Evolutionary conservation across 2,113 vertebrate genomes (phyloP).

Genomic region (Sinocyclocheilus grahami): DNA sequence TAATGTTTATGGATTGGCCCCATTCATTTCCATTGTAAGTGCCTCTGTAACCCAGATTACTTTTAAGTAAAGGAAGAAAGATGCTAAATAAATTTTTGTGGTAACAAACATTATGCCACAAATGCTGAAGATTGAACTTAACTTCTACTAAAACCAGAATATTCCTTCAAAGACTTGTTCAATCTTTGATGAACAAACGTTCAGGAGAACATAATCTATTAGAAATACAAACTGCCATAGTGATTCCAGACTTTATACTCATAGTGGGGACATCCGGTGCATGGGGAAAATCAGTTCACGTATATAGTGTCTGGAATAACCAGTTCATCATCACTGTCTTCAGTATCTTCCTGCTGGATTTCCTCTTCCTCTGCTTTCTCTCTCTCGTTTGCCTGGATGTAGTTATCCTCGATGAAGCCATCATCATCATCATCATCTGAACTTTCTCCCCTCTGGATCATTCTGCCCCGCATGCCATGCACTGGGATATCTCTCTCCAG

Average conservation of each 20-base stretch:
- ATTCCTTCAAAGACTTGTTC: not conserved
- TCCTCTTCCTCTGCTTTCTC: conserved; percentile 63
- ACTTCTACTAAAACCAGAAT: not conserved
- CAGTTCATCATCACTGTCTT: conserved; percentile 69
- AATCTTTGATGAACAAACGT: not conserved
- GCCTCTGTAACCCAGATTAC: not conserved
- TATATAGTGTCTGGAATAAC: not conserved
- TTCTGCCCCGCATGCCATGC: conserved; percentile 41
- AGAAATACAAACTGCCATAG: not conserved
- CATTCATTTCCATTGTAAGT: not conserved
- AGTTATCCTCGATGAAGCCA: conserved; percentile 96
- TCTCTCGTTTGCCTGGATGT: conserved; percentile 83
- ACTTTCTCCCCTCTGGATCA: conserved; percentile 14
- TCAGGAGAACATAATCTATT: not conserved
- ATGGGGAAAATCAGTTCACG: not conserved
- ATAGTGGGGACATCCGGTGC: not conserved
- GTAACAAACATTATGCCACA: not conserved
- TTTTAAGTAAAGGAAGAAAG: not conserved
- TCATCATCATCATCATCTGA: conserved; percentile 78
- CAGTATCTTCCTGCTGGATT: conserved; percentile 20
- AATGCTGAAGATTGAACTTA: not conserved
- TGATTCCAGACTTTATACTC: not conserved
- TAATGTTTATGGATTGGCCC: not conserved
- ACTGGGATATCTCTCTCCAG: conserved; percentile 45
- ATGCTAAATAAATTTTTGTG: no score